Percentiles rank a stretch among this genome's conserved stretches.
Evolutionary conservation across 1,140 invertebrate species (phyloP).

Genomic region (Cydia splendana): DNA sequence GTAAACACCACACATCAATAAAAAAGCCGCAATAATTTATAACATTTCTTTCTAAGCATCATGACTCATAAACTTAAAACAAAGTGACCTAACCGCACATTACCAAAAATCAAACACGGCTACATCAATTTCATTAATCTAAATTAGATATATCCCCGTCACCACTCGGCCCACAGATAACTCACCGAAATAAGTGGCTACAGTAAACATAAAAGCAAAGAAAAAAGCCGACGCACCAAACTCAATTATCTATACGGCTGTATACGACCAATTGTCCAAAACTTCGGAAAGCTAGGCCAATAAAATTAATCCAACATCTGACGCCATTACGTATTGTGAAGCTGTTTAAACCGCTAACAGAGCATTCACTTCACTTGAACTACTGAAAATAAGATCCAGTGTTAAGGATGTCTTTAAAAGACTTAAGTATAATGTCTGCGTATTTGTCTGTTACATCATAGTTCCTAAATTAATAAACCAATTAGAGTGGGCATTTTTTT

Average conservation of each 20-base stretch:
- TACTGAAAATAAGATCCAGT: too few species aligned
- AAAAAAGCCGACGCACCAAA: conserved; percentile 40
- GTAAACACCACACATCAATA: too few species aligned
- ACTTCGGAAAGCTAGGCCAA: conserved; percentile 46
- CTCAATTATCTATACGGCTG: conserved; percentile 29
- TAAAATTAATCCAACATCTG: conserved; percentile 74
- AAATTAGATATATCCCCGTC: conserved; percentile 29
- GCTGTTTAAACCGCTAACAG: not conserved
- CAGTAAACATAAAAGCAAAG: conserved; percentile 31
- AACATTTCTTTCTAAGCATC: not conserved
- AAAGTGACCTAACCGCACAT: not conserved
- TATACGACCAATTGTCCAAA: conserved; percentile 37
- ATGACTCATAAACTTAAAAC: conserved; percentile 1
- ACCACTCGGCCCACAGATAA: conserved; percentile 19
- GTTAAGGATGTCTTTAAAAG: too few species aligned
- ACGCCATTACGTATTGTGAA: conserved; percentile 65
- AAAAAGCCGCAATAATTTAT: not conserved
- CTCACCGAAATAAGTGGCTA: conserved; percentile 26
- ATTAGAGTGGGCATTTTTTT: too few species aligned
- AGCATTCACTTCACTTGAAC: not conserved
- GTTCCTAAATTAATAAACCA: too few species aligned
- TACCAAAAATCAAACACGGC: conserved; percentile 11
- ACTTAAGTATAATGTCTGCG: too few species aligned
- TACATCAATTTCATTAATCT: conserved; percentile 30
- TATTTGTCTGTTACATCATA: too few species aligned